phyloP scores from a whole-genome alignment of 2,888 invertebrate genomes.

The Lasioglossum lativentre region DNA sequence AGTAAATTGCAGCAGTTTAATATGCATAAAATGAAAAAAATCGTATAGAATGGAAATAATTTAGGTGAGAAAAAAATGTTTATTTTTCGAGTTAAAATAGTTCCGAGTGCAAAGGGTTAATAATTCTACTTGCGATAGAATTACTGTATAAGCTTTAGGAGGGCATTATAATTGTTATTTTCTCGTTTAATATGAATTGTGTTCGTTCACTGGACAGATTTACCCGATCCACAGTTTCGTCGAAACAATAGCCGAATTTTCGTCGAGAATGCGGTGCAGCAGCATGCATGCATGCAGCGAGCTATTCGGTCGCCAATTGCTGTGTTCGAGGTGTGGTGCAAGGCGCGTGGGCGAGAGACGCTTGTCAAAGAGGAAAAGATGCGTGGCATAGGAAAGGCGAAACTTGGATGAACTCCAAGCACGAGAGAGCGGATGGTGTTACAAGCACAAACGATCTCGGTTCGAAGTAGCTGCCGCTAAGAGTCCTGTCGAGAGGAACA shows the following conservation, averaged over 20 bases:
- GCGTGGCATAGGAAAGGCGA: conserved; percentile 29
- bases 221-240: not conserved
- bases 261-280: no score
- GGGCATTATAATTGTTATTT: not conserved
- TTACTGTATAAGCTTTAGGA: not conserved
- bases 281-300: not conserved
- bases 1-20: no score
- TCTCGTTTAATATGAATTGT: not conserved
- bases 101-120: no score
- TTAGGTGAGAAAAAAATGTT: no score
- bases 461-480: conserved; percentile 57
- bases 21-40: no score
- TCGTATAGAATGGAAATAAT: no score
- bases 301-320: not conserved
- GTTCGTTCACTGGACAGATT: not conserved
- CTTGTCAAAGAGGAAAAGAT: conserved; percentile 22
- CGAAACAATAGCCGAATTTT: not conserved
- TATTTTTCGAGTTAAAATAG: no score
- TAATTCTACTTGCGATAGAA: no score
- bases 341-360: not conserved
- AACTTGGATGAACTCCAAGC: conserved; percentile 58
- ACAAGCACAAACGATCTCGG: conserved; percentile 63
- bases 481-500: conserved; percentile 68
- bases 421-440: conserved; percentile 61
- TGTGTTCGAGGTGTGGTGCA: not conserved